Conservation (phyloP, 2,113 vertebrate genomes). For the Clarias batrachus region DNA sequence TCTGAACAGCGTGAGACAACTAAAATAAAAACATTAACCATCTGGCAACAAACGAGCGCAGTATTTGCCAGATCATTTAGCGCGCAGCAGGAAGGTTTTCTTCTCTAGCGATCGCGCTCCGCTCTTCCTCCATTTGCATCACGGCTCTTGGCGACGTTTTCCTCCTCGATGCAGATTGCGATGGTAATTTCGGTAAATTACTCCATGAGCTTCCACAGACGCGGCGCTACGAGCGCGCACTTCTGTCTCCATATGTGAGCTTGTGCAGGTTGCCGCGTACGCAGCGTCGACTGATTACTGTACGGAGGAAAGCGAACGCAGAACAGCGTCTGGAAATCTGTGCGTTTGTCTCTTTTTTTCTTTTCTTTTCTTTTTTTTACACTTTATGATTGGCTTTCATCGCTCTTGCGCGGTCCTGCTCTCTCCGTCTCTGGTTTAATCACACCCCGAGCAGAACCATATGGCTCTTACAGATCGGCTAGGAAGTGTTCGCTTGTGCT, state of each 20-base stretch:
- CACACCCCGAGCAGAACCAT: neutral
- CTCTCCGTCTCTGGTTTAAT: neutral
- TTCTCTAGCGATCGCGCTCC: slow-evolving; percentile 38
- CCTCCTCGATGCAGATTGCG: slow-evolving; percentile 23
- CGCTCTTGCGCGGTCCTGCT: neutral
- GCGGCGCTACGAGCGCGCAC: neutral
- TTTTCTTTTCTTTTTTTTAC: slow-evolving; percentile 37
- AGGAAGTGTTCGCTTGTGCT: too few relatives aligned
- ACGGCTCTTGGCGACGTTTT: slow-evolving; percentile 41
- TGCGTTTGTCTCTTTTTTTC: slow-evolving; percentile 22
- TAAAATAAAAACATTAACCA: slow-evolving; percentile 52
- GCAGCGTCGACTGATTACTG: slow-evolving; percentile 28
- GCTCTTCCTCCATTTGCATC: slow-evolving; percentile 50
- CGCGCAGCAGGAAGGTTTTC: slow-evolving; percentile 48
- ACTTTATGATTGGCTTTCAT: slow-evolving; percentile 27
- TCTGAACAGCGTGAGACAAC: slow-evolving; percentile 44
- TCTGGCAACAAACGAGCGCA: slow-evolving; percentile 48
- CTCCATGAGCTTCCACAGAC: neutral
- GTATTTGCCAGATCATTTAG: slow-evolving; percentile 47
- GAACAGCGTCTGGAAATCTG: slow-evolving; percentile 21
- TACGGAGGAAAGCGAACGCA: slow-evolving; percentile 14
- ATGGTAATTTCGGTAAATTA: slow-evolving; percentile 30
- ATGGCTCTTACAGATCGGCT: too few relatives aligned
- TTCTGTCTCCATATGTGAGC: slow-evolving; percentile 11
- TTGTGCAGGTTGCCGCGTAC: slow-evolving; percentile 8